Conservation (phyloP, 2,888 invertebrate species). For the Rhingia rostrata region DNA sequence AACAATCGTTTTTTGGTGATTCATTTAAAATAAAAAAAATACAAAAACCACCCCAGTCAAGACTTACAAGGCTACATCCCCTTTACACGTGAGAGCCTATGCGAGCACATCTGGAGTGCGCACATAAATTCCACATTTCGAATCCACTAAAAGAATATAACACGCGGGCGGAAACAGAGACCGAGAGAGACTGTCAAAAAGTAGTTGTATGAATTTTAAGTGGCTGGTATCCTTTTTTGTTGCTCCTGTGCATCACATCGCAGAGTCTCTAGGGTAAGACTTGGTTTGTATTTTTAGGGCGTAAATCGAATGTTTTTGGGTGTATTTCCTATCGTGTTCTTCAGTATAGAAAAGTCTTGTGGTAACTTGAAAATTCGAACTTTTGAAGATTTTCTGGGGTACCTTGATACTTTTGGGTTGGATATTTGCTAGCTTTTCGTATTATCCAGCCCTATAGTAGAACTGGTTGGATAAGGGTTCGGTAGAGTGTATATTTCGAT, state of each 20-base stretch:
- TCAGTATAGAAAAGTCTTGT: no score
- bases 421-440: no score
- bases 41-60: conserved; percentile 12
- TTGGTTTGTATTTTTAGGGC: conserved; percentile 1
- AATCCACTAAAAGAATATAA: conserved; percentile 49
- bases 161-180: conserved; percentile 15
- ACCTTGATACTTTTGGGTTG: no score
- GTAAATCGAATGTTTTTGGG: no score
- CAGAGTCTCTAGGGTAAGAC: conserved; percentile 17
- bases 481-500: no score
- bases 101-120: conserved; percentile 61
- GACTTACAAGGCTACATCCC: conserved; percentile 7
- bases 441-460: no score
- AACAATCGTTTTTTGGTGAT: conserved; percentile 58
- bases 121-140: conserved; percentile 61
- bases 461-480: no score
- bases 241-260: not conserved
- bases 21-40: conserved; percentile 44
- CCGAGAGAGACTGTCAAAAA: conserved; percentile 38
- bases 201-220: conserved; percentile 63
- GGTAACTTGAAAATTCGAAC: no score
- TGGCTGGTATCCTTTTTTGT: conserved; percentile 21
- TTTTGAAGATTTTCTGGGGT: no score
- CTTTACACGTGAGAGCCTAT: conserved; percentile 56
- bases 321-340: no score